Conservation (phyloP, 1,140 invertebrate genomes). For the Anoplolepis gracilipes region DNA sequence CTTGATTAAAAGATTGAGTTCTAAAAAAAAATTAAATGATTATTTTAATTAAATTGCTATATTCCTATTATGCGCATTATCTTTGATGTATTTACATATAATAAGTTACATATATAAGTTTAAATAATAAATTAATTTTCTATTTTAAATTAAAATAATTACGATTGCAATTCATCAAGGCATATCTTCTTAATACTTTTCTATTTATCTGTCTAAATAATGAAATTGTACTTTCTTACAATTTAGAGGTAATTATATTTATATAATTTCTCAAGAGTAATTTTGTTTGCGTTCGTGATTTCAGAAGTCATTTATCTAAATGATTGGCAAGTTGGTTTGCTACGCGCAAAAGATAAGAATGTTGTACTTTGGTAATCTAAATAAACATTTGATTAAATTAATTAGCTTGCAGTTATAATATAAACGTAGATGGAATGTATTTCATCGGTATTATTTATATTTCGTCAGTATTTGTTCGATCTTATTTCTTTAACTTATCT, state of each 20-base stretch:
- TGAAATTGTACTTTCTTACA: background rate
- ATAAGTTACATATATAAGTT: no score
- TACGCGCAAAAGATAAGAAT: background rate
- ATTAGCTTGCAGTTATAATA: background rate
- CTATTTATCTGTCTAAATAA: background rate
- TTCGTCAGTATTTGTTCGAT: background rate
- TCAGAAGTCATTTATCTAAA: background rate
- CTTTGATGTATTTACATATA: background rate
- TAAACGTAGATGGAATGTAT: background rate
- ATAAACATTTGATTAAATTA: background rate
- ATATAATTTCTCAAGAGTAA: background rate
- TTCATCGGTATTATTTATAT: background rate
- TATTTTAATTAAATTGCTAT: background rate
- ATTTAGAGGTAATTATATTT: background rate
- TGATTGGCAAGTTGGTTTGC: background rate
- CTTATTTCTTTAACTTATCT: background rate
- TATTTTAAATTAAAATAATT: slow-evolving; percentile 7
- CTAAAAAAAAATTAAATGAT: background rate
- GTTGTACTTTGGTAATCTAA: background rate
- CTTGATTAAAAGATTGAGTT: background rate
- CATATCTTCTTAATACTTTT: background rate
- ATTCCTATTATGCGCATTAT: background rate
- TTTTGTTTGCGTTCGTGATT: background rate
- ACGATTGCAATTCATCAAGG: background rate
- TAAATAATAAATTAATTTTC: no score